Evolutionary conservation across 2,797 vertebrate genomes (phyloP).

Genomic region (Parauchenoglanis punctatus): DNA sequence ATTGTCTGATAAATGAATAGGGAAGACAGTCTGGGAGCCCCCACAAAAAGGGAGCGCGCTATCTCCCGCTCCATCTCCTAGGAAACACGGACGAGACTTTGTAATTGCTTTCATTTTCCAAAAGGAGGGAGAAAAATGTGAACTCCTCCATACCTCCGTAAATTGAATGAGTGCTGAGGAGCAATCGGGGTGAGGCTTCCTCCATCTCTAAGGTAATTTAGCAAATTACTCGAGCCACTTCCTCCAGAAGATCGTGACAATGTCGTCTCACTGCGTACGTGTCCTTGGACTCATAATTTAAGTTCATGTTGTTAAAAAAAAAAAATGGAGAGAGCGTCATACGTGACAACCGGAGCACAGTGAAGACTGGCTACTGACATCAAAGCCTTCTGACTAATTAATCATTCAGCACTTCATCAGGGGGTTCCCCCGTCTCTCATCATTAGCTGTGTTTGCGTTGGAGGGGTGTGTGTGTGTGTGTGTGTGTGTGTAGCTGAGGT

Average conservation of each 20-base stretch:
- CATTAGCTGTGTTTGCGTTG: not conserved
- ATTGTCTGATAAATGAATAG: conserved; percentile 27
- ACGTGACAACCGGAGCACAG: conserved; percentile 10
- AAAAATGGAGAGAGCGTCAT: conserved; percentile 46
- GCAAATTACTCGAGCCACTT: conserved; percentile 57
- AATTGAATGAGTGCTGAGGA: conserved; percentile 59
- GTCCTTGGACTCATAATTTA: conserved; percentile 51
- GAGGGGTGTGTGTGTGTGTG: conserved; percentile 4
- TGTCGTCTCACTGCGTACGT: conserved; percentile 40
- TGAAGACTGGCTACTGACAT: conserved; percentile 31
- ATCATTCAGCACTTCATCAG: conserved; percentile 13
- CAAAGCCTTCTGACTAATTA: conserved; percentile 18
- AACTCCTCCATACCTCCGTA: conserved; percentile 53
- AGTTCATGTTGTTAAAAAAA: conserved; percentile 40
- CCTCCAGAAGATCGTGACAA: conserved; percentile 55
- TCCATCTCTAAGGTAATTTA: conserved; percentile 58
- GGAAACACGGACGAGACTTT: conserved; percentile 52
- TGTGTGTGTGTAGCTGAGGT: not conserved
- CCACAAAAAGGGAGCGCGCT: conserved; percentile 27
- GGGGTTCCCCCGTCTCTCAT: not conserved
- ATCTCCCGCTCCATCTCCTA: conserved; percentile 51
- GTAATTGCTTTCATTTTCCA: conserved; percentile 61
- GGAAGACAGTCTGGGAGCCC: conserved; percentile 11
- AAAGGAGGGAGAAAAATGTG: conserved; percentile 41
- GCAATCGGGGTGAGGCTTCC: conserved; percentile 49